Evolutionary conservation across 2,797 vertebrate species (phyloP).

Genomic region (Lepilemur ruficaudatus): DNA sequence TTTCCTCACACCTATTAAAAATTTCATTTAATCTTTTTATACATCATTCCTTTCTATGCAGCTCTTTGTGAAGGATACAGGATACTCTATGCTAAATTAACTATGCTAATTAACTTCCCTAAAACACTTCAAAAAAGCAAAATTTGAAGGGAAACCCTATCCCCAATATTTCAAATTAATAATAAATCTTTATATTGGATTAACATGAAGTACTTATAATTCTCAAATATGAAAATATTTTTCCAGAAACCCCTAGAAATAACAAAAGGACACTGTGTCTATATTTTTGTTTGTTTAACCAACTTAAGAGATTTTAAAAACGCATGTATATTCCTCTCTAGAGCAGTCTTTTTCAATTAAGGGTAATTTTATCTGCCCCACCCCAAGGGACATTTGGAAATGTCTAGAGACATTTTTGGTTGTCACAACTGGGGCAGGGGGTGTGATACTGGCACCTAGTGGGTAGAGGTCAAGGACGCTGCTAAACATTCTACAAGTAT

Average conservation of each 20-base stretch:
- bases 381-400: background rate
- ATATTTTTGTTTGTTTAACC: background rate
- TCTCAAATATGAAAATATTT: background rate
- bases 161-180: background rate
- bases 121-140: background rate
- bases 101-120: background rate
- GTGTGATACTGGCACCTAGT: too few species aligned
- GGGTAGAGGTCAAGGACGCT: too few species aligned
- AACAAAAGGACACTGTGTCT: background rate
- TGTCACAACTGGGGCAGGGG: background rate
- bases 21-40: background rate
- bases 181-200: background rate
- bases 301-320: background rate
- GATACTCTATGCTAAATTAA: background rate
- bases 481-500: rapidly evolving
- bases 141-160: background rate
- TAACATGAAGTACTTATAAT: background rate
- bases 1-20: background rate
- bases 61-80: background rate
- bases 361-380: background rate
- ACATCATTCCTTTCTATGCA: background rate
- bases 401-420: background rate
- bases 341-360: background rate
- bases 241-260: background rate
- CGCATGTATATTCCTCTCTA: background rate